Conservation (phyloP, 2,797 vertebrate genomes). For the Masticophis lateralis region DNA sequence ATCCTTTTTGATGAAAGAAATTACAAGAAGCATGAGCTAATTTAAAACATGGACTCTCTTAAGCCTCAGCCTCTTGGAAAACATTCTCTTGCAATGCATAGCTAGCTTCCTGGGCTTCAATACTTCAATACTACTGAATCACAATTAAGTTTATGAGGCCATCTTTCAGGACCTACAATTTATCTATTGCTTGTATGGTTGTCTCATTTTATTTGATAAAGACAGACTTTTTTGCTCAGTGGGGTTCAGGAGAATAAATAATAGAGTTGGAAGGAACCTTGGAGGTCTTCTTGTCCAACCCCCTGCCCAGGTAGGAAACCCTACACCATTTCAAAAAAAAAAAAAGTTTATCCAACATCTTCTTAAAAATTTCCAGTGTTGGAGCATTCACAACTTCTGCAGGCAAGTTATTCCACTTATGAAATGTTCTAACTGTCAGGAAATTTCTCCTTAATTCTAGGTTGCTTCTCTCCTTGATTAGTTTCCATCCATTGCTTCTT, state of each 20-base stretch:
- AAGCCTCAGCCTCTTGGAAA: neutral
- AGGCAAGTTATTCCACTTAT: no score
- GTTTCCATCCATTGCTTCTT: no score
- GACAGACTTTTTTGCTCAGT: neutral
- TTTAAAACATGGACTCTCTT: neutral
- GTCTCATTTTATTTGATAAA: neutral
- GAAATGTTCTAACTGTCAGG: no score
- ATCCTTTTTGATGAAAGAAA: neutral
- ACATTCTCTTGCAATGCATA: neutral
- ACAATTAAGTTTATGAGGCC: neutral
- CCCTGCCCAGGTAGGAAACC: no score
- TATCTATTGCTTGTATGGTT: neutral
- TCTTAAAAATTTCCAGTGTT: no score
- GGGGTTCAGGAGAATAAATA: neutral
- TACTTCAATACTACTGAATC: neutral
- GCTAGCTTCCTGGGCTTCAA: neutral
- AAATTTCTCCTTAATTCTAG: no score
- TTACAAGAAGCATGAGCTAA: neutral
- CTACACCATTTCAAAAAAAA: no score
- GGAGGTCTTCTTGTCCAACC: no score
- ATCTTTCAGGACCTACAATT: neutral
- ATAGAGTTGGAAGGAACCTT: no score
- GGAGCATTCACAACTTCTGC: no score
- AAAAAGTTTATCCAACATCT: no score
- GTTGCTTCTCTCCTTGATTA: no score